Percentiles rank a stretch among this genome's conserved stretches.
These are phyloP conservation scores for Anastrepha obliqua DNA, from an alignment of 1,140 invertebrate species.

Conservation along the genomic window DNA sequence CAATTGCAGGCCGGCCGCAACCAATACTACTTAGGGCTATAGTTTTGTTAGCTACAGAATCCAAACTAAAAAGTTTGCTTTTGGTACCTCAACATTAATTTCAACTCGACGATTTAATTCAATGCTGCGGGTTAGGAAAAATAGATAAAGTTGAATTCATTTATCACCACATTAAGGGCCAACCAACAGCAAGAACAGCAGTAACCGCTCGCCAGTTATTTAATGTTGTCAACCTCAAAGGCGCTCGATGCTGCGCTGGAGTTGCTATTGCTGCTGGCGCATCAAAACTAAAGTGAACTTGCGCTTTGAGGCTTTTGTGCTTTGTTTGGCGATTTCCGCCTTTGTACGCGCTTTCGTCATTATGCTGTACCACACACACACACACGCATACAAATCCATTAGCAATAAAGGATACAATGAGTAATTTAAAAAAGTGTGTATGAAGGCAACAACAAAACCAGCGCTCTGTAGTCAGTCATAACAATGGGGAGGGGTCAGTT, in stretches of 20 bases:
- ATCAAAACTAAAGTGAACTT: neutral
- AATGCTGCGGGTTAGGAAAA: neutral
- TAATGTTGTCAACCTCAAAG: neutral
- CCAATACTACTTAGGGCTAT: neutral
- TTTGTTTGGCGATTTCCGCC: neutral
- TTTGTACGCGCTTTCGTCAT: neutral
- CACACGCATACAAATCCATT: neutral
- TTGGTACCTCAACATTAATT: neutral
- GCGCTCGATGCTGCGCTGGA: neutral
- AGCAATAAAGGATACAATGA: neutral
- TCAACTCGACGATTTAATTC: neutral
- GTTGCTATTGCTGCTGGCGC: too few relatives aligned
- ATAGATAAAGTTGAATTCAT: slow-evolving; percentile 15
- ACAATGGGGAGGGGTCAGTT: slow-evolving; percentile 40
- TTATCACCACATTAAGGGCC: neutral
- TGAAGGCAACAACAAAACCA: slow-evolving; percentile 16
- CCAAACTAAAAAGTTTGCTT: too few relatives aligned
- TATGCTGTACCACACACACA: neutral
- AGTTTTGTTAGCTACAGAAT: neutral
- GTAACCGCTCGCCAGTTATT: neutral
- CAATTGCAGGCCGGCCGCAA: neutral
- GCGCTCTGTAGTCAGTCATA: slow-evolving; percentile 25
- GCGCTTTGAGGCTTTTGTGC: slow-evolving; percentile 14
- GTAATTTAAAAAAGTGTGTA: neutral
- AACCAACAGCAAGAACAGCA: neutral